phyloP scores from a whole-genome alignment of 2,888 invertebrate genomes.

The Lithodes maja region DNA sequence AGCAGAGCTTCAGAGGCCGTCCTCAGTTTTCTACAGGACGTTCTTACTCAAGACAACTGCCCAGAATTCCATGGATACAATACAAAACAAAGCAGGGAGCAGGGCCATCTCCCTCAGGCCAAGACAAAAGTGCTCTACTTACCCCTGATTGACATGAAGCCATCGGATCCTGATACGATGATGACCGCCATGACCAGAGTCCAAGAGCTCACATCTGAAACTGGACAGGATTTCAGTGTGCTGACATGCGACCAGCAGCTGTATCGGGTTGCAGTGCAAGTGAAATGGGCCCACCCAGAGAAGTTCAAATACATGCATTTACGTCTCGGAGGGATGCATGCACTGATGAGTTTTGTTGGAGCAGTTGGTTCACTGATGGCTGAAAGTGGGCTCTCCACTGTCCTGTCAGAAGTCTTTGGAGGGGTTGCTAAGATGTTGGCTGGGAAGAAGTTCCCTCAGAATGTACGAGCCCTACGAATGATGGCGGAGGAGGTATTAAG shows the following conservation, averaged over 20 bases:
- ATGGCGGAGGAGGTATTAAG: slow-evolving; percentile 20
- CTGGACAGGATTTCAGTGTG: no score
- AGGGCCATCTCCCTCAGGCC: background rate
- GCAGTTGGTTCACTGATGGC: slow-evolving; percentile 5
- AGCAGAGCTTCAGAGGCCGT: background rate
- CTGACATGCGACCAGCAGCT: background rate
- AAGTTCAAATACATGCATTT: slow-evolving; percentile 22
- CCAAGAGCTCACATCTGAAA: no score
- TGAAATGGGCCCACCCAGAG: slow-evolving; percentile 4
- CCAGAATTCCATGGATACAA: background rate
- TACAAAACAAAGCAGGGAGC: background rate
- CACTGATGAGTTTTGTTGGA: background rate
- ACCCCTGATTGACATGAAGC: background rate
- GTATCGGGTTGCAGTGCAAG: background rate
- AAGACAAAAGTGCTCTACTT: background rate
- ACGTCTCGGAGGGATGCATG: background rate
- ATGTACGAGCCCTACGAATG: slow-evolving; percentile 13
- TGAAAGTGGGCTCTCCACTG: slow-evolving; percentile 7
- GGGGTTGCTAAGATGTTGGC: slow-evolving; percentile 8
- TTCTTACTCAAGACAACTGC: background rate
- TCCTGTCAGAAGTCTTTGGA: background rate
- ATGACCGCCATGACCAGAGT: no score
- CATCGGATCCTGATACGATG: background rate
- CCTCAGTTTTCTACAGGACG: background rate
- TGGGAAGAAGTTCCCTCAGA: slow-evolving; percentile 27